Percentiles rank a stretch among this genome's conserved stretches.
Conservation (phyloP, 2,797 vertebrate genomes). For the Buceros bicornis region DNA sequence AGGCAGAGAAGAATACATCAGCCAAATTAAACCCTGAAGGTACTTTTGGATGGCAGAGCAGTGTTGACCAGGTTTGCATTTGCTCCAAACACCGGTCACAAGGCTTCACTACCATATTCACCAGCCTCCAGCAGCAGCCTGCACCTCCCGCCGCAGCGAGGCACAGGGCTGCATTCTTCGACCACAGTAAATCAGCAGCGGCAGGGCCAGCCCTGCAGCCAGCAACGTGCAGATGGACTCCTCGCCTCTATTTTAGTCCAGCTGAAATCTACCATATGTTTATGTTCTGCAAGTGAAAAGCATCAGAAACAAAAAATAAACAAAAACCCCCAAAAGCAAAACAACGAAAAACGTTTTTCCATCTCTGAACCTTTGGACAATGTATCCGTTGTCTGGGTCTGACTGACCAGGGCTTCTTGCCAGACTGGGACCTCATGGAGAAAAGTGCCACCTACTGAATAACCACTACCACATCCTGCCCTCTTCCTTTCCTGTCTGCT, state of each 20-base stretch:
- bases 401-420: background rate
- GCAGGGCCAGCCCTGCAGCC: background rate
- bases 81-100: background rate
- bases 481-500: background rate
- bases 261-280: background rate
- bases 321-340: too few relatives aligned
- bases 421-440: background rate
- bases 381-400: background rate
- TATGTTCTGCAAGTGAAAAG: background rate
- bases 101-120: background rate
- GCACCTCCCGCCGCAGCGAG: background rate
- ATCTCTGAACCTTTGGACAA: conserved; percentile 17
- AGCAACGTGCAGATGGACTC: background rate
- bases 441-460: conserved; percentile 18
- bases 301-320: background rate
- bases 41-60: background rate
- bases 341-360: background rate
- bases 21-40: background rate
- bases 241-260: background rate
- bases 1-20: background rate
- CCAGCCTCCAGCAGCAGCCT: background rate
- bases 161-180: background rate
- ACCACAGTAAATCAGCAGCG: background rate
- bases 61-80: background rate
- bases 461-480: background rate